A percentile compares a stretch with the other conserved stretches of the same genome.
Evolutionary conservation across 1,140 invertebrate genomes (phyloP).

Genomic region (Harpegnathos saltator): DNA sequence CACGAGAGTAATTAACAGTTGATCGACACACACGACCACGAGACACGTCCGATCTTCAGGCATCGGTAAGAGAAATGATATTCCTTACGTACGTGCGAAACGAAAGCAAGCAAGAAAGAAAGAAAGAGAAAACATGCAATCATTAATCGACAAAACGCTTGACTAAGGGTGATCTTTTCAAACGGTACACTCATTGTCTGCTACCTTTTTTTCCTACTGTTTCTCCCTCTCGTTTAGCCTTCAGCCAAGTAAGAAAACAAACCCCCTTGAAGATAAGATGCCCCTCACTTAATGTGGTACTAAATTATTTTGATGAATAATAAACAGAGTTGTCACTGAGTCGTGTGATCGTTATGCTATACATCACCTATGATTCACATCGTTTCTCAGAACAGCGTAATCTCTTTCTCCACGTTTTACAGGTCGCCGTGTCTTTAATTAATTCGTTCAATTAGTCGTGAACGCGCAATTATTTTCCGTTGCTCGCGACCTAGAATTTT

Average conservation of each 20-base stretch:
- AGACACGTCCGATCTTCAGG: slow-evolving; percentile 21
- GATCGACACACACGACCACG: slow-evolving; percentile 36
- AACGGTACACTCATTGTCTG: slow-evolving; percentile 35
- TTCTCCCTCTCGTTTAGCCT: slow-evolving; percentile 18
- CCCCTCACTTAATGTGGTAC: slow-evolving; percentile 79
- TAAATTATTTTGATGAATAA: slow-evolving; percentile 83
- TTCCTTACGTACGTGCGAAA: slow-evolving; percentile 38
- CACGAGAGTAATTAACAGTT: slow-evolving; percentile 50
- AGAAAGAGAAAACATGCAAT: slow-evolving; percentile 1
- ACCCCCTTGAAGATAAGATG: slow-evolving; percentile 1
- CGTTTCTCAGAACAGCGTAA: slow-evolving; percentile 30
- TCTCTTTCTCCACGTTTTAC: slow-evolving; percentile 54
- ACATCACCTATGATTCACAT: slow-evolving; percentile 59
- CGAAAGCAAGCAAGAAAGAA: too few relatives aligned
- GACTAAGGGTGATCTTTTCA: slow-evolving; percentile 69
- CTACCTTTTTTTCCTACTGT: slow-evolving; percentile 52
- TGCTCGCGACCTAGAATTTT: slow-evolving; percentile 39
- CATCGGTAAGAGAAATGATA: slow-evolving; percentile 26
- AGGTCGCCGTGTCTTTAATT: slow-evolving; percentile 26
- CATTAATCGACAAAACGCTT: slow-evolving; percentile 64
- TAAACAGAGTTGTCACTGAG: slow-evolving; percentile 79
- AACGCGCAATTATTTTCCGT: slow-evolving; percentile 28
- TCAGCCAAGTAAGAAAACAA: slow-evolving; percentile 36
- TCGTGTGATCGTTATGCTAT: slow-evolving; percentile 63
- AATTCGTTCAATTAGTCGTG: slow-evolving; percentile 23